Conservation (phyloP, 1,140 invertebrate genomes). For the Drosophila sucinea region DNA sequence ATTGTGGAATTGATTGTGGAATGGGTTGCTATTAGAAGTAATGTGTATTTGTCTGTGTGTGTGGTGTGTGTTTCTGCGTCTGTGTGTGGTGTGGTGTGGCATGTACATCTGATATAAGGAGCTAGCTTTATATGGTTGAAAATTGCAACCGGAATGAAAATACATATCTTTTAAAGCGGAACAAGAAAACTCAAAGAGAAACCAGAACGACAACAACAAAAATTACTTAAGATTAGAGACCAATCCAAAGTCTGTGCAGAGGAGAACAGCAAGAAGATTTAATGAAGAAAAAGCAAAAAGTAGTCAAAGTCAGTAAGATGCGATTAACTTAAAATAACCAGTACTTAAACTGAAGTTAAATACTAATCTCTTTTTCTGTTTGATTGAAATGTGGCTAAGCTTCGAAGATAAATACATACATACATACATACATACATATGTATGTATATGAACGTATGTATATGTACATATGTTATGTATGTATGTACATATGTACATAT, state of each 20-base stretch:
- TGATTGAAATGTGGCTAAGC: background rate
- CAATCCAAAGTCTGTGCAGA: background rate
- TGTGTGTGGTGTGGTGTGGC: conserved; percentile 28
- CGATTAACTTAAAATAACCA: background rate
- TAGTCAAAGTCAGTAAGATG: background rate
- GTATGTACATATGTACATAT: no score
- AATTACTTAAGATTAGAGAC: background rate
- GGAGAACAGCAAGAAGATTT: background rate
- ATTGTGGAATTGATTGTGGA: conserved; percentile 31
- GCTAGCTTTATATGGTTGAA: conserved; percentile 71
- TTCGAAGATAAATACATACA: no score
- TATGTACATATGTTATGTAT: no score
- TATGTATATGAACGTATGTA: no score
- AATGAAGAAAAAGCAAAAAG: background rate
- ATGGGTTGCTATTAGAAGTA: conserved; percentile 38
- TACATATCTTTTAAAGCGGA: conserved; percentile 48
- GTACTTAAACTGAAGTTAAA: background rate
- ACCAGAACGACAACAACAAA: background rate
- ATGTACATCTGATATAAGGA: conserved; percentile 36
- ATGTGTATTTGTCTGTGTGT: conserved; percentile 11
- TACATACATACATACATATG: no score
- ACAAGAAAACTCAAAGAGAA: conserved; percentile 21
- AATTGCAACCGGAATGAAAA: conserved; percentile 73
- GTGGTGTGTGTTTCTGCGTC: conserved; percentile 25
- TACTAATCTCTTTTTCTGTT: background rate